Percentiles rank a stretch among this genome's conserved stretches.
These are phyloP conservation scores for Brachyistius frenatus DNA, from an alignment of 2,113 vertebrate genomes.

Conservation along the genomic window DNA sequence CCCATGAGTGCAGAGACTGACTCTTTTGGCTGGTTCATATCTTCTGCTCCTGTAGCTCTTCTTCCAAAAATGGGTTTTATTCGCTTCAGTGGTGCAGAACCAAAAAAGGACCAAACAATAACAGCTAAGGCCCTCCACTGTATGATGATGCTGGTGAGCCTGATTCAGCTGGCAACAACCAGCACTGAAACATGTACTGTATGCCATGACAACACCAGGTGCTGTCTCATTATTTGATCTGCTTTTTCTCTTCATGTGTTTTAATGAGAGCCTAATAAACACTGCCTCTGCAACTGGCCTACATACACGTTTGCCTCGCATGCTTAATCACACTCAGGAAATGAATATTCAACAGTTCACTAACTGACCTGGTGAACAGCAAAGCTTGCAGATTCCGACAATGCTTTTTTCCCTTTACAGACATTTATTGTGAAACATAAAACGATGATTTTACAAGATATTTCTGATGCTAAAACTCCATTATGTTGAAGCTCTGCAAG, in stretches of 20 bases:
- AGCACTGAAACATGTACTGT: background rate
- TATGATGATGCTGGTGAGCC: constrained; percentile 27
- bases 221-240: background rate
- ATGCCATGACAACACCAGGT: constrained; percentile 16
- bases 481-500: background rate
- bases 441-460: background rate
- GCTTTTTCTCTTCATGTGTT: constrained; percentile 25
- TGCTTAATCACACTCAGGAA: constrained; percentile 38
- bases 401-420: background rate
- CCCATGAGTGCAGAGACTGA: constrained; percentile 2
- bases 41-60: constrained; percentile 8
- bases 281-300: constrained; percentile 41
- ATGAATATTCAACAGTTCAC: constrained; percentile 39
- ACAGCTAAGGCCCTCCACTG: constrained; percentile 22
- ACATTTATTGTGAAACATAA: background rate
- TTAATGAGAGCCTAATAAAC: constrained; percentile 46
- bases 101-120: constrained; percentile 45
- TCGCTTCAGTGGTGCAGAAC: constrained; percentile 38
- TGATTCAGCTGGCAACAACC: constrained; percentile 22
- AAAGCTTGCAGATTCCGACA: background rate
- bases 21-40: constrained; percentile 16
- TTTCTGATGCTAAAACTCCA: background rate
- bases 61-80: constrained; percentile 25
- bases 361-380: constrained; percentile 8
- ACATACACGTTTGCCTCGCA: constrained; percentile 40